Conservation (phyloP, 2,797 vertebrate genomes). For the Malurus leucopterus region DNA sequence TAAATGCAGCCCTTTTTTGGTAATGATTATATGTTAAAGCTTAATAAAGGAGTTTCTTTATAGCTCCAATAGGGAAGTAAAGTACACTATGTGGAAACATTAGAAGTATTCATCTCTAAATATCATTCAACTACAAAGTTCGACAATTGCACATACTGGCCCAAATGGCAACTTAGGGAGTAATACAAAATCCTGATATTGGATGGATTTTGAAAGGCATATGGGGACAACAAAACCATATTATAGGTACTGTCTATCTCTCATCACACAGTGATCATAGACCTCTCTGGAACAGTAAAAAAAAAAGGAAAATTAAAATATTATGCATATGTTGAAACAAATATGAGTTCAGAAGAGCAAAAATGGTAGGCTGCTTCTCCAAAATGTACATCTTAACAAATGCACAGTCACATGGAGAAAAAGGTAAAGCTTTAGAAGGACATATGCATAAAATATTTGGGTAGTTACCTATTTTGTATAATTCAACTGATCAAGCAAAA, state of each 20-base stretch:
- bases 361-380: background rate
- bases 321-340: background rate
- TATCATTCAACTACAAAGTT: background rate
- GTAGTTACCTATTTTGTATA: background rate
- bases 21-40: slow-evolving; percentile 27
- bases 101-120: slow-evolving; percentile 25
- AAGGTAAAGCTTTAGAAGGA: background rate
- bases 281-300: background rate
- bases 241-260: background rate
- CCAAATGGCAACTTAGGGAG: background rate
- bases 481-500: background rate
- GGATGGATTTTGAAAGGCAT: background rate
- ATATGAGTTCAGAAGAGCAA: background rate
- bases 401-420: background rate
- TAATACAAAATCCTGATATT: background rate
- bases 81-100: slow-evolving; percentile 1
- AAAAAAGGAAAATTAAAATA: background rate
- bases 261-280: accelerated
- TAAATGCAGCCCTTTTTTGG: slow-evolving; percentile 11
- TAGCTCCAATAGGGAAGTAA: background rate
- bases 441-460: background rate
- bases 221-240: background rate
- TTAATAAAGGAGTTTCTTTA: slow-evolving; percentile 16
- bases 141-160: background rate
- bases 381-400: background rate